Base-by-base conservation (phyloP, 2,113 vertebrate genomes). In the Origma solitaria region DNA sequence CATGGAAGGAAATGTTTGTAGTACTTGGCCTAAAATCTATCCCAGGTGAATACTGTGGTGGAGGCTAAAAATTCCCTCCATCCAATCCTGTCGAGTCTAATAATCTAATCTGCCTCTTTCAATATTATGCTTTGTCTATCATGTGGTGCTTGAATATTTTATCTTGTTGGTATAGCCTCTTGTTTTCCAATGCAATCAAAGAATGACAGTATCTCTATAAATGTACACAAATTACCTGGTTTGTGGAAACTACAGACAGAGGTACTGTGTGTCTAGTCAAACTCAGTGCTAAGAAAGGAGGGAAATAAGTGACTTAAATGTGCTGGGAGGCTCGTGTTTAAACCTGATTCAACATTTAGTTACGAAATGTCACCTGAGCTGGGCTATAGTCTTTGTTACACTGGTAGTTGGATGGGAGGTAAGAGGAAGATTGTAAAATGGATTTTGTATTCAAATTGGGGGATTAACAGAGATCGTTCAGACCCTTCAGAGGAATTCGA, bases 21-120 rank as follows among this genome's bases (percentile, higher is more conserved):
- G 25, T 92, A 17, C 31, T 86, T 86, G 71, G 54, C 75, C 86
- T 82, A 73, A 92, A 86, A 58, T 62, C 71, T 91, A 16, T 93
- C 88, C 66, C 70, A 76, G 87, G 44, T 93, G 90, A 92, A 75
- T 86, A 94, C 35, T 31, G 25, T 68, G 64, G 12, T 68, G 62
- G 53, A 88, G 44, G 56, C 50, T 93, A 83, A 92, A 96, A 66
- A 85, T 90, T 85, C 64, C 56, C n/a, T 88, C 37, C n/a, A 58
- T 94, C 68, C 72, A 90, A 38, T 75, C 80, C 72, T 88, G 58
- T 88, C 47, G 23, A 78, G 47, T 90, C 56, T 88, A 86, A 91
- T 95, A 92, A 95, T 83, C 79, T 88, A 53, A 78, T 93, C 88
- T 93, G 92, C 82, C 76, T 93, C 37, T 75, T 94, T 78, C 71